Base-by-base conservation (phyloP, 2,888 invertebrate genomes). In the Tricholauxania praeusta region DNA sequence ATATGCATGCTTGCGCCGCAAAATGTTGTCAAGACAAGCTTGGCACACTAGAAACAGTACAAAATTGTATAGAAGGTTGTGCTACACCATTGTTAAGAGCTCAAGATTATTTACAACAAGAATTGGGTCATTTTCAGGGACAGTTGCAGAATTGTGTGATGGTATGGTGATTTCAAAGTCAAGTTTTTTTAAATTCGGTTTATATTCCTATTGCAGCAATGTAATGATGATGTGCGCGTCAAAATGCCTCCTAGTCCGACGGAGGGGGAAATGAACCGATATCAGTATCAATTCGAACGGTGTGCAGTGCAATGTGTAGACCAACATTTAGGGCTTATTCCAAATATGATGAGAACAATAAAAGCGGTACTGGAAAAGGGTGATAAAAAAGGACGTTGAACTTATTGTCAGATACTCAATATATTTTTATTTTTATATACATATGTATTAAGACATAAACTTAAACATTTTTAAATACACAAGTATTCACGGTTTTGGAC, bases 21-120 rank as follows among this genome's bases (percentile, higher is more conserved):
- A 65, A 67, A 10, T 84, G 85, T 57, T 84, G 84, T 49, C 80
- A 83, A 28, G 81, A 84, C 70, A 78, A 77, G 0, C 78, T 78
- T 1, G 83, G 84, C 7, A 78, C 75, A 1, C 73, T 84, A 76
- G 85, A 84, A 15, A 79, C 72, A 32, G 85, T 84, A 0, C 85
- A 84, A 22, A 75, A 71, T n/a, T 84, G 84, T 68, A 84, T 84
- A 39, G 84, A 84, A 75, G 83, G 82, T 55, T 84, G 84, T 60
- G 84, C 85, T 0, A 66, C 65, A 0, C 84, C 84, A 0, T 60
- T 85, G 14, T 76, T 82, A 77, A 80, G 80, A 49, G 85, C 84
- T 28, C 84, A 84, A 69, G 85, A 85, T 22, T 84, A 79, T 75
- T 67, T 84, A 39, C 85, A 84, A 72, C 81, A 82, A 47, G 84